These are phyloP conservation scores for Leucopsar rothschildi DNA, from an alignment of 2,113 vertebrate species.

Conservation along the genomic window DNA sequence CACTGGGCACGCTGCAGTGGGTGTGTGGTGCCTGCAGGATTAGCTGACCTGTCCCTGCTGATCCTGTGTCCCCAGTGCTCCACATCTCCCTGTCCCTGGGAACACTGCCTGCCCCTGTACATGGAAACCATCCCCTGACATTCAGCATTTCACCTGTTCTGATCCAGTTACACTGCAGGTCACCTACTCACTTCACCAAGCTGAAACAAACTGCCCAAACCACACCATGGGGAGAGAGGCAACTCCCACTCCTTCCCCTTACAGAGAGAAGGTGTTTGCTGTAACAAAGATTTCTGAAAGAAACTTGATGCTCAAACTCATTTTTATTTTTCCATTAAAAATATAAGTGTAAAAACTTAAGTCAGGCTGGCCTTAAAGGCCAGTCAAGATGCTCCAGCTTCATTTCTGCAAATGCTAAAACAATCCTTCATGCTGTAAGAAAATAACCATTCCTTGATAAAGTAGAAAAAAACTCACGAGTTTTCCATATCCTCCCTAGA, in stretches of 20 bases:
- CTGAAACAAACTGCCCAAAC: background rate
- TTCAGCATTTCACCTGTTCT: background rate
- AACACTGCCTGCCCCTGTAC: background rate
- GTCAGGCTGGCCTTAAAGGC: background rate
- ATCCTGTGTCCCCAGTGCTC: background rate
- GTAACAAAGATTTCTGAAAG: background rate
- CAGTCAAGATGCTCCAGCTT: background rate
- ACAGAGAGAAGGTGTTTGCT: background rate
- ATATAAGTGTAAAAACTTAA: background rate
- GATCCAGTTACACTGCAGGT: background rate
- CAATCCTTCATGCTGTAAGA: background rate
- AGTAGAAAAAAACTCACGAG: background rate
- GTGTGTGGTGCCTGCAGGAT: background rate
- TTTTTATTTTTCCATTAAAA: background rate
- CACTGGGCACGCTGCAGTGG: background rate
- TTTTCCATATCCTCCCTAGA: background rate
- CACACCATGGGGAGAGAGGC: background rate
- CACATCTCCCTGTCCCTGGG: background rate
- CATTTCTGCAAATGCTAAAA: background rate
- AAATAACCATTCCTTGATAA: background rate
- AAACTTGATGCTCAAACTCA: background rate
- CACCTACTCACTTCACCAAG: background rate
- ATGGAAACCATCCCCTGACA: background rate
- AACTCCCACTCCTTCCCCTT: background rate
- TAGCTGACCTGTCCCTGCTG: background rate